Conservation (phyloP, 2,113 vertebrate genomes). For the Pithys albifrons region DNA sequence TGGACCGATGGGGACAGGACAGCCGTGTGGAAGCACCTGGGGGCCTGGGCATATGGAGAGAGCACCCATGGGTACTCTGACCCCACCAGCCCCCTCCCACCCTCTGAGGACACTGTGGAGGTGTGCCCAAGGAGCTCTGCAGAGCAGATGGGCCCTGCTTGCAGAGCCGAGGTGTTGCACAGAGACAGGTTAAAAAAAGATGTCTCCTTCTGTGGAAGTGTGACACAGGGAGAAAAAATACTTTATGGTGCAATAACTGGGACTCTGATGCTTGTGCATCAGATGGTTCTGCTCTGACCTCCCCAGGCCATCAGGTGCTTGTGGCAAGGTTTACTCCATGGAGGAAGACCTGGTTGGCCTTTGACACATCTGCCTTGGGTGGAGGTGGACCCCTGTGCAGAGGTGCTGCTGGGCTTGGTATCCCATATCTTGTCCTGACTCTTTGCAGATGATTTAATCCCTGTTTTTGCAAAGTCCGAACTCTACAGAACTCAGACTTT, state of each 20-base stretch:
- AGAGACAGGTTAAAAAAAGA: constrained; percentile 34
- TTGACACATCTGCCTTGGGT: neutral
- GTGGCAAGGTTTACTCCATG: neutral
- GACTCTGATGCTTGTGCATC: neutral
- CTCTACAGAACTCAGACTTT: neutral
- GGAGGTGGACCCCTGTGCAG: neutral
- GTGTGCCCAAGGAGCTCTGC: neutral
- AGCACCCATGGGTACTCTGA: neutral
- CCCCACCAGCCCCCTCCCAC: neutral
- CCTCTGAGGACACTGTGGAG: neutral
- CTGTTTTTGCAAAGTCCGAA: neutral
- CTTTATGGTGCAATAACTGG: neutral
- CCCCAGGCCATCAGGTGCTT: accelerated
- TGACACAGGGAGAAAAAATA: neutral
- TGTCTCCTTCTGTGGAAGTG: neutral
- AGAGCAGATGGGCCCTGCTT: neutral
- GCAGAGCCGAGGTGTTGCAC: neutral
- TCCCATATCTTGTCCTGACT: neutral
- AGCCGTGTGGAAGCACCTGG: neutral
- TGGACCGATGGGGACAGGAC: accelerated
- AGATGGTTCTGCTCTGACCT: accelerated
- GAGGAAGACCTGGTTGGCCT: neutral
- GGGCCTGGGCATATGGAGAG: neutral
- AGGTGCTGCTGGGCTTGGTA: neutral
- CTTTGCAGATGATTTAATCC: neutral